A percentile compares a stretch with the other conserved stretches of the same genome.
Conservation (phyloP, 2,113 vertebrate genomes). For the Motacilla tschutschensis region DNA sequence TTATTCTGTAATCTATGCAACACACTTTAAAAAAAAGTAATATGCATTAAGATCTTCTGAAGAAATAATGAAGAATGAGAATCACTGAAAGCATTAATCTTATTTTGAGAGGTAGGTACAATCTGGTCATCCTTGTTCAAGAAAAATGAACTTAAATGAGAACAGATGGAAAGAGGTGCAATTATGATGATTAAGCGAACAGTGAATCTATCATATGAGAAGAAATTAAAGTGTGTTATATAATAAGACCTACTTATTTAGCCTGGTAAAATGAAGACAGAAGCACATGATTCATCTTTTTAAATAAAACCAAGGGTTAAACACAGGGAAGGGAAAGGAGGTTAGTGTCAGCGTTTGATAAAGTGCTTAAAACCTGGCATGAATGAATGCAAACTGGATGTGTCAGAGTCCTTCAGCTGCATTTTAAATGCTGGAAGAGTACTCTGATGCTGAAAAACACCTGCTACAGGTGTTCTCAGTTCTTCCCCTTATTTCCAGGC, state of each 20-base stretch:
- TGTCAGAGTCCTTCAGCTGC: neutral
- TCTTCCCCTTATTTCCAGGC: neutral
- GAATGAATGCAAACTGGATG: neutral
- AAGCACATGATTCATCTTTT: neutral
- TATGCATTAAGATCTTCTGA: neutral
- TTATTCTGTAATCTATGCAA: neutral
- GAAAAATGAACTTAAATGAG: conserved; percentile 44
- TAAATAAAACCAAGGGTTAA: conserved; percentile 2
- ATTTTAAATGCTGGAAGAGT: neutral
- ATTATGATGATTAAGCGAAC: conserved; percentile 7
- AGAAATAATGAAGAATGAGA: conserved; percentile 11
- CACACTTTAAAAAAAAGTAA: neutral
- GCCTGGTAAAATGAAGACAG: neutral
- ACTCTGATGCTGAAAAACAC: neutral
- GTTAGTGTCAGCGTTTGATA: neutral
- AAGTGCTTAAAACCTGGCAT: neutral
- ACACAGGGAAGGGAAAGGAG: neutral
- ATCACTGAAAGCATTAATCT: conserved; percentile 20
- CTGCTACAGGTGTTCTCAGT: accelerated
- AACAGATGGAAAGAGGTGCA: conserved; percentile 35
- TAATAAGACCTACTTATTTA: neutral
- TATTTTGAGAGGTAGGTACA: conserved; percentile 19
- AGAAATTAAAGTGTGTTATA: neutral
- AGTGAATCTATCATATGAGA: neutral
- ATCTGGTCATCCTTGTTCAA: conserved; percentile 39